Evolutionary conservation across 2,113 vertebrate species (phyloP), one percentile per base, ranked within the genome.

Genomic region (Parotia lawesii): DNA sequence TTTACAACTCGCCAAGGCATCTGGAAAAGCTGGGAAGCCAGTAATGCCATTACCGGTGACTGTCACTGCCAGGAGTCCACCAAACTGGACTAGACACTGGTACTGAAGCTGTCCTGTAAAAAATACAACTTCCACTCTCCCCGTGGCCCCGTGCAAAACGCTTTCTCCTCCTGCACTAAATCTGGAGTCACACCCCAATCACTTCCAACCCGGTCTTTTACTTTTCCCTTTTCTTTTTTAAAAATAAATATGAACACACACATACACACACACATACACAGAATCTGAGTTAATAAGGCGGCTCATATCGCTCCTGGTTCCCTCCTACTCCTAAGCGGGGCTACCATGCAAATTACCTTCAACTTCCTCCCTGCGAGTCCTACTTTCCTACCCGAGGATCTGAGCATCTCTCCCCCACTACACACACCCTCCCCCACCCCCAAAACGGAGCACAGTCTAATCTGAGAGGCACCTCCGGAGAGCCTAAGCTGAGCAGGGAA

Each of bases 1-100:
- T 98, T 97, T 98, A 97, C 94, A 97, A 95, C 96, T 97, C 31
- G 61, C 86, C 94, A 96, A 94, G 91, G 90, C 95, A 97, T 93
- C 95, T 96, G 85, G 78, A 97, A 96, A 96, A 97, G 85, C 78
- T 92, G 83, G 83, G 81, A 96, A 98, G 83, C 78, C 81, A 93
- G 95, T 94, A 92, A 96, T 97, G 93, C 83, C 67, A 67, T 95
- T 97, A 90, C 76, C 69, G 54, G 88, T 94, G 96, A 96, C 96
- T 97, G 40, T 93, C 92, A 66, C 94, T 96, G 95, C 28, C 71
- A 85, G 88, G 78, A 95, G 94, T 90, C 90, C 91, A 54, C 42
- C 53, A 64, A 18, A 89, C 78, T 70, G 83, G 87, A 96, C 94
- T 84, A 93, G 92, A 94, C 54, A 77, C 84, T 84, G 90, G 16